Evolutionary conservation across 2,888 invertebrate species (phyloP).

Genomic region (Tyria jacobaeae): DNA sequence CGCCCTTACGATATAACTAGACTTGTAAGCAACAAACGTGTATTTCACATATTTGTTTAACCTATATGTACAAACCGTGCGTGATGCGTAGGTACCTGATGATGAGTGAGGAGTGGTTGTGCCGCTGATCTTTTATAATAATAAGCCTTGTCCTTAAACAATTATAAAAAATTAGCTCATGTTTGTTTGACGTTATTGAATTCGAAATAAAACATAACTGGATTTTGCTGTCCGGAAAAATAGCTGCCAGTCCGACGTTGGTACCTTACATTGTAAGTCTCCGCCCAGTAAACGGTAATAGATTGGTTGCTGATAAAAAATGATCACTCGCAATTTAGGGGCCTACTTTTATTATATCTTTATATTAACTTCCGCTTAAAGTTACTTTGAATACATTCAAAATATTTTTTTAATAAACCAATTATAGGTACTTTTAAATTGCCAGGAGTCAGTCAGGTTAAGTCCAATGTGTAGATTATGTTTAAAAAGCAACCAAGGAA

Average conservation of each 20-base stretch:
- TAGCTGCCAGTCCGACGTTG: slow-evolving; percentile 8
- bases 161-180: no score
- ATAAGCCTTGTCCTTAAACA: slow-evolving; percentile 5
- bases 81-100: background rate
- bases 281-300: slow-evolving; percentile 20
- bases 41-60: background rate
- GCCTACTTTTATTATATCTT: no score
- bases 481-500: no score
- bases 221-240: slow-evolving; percentile 13
- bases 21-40: background rate
- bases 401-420: no score
- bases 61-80: background rate
- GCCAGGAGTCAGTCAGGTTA: no score
- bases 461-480: no score
- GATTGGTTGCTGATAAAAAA: slow-evolving; percentile 16
- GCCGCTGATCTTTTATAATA: background rate
- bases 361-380: background rate
- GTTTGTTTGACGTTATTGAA: slow-evolving; percentile 1
- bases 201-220: slow-evolving; percentile 19
- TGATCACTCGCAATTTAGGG: slow-evolving; percentile 11
- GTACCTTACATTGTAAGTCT: slow-evolving; percentile 17
- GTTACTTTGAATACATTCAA: no score
- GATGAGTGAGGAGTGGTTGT: no score
- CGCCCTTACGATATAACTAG: background rate
- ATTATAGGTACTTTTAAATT: no score